Percentiles rank a stretch among this genome's conserved stretches.
Conservation (phyloP, 2,888 invertebrate genomes). For the Hirtodrosophila duncani region DNA sequence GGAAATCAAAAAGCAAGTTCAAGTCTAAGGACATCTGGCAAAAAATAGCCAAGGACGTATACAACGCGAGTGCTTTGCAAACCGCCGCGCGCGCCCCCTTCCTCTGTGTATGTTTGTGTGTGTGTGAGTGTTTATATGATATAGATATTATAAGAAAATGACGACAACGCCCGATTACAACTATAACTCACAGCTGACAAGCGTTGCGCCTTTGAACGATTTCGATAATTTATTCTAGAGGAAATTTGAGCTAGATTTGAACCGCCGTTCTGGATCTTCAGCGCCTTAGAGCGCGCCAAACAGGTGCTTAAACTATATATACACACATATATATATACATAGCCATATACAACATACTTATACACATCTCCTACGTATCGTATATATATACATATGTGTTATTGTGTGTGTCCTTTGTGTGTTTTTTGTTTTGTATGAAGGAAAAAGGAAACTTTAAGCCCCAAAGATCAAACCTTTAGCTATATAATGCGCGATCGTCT, state of each 20-base stretch:
- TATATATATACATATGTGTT: constrained; percentile 2
- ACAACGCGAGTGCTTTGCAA: constrained; percentile 1
- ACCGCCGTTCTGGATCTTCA: constrained; percentile 76
- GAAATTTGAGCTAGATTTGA: too few relatives aligned
- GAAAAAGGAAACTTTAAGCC: too few relatives aligned
- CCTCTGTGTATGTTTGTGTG: too few relatives aligned
- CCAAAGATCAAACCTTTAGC: background rate
- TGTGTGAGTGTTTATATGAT: constrained; percentile 18
- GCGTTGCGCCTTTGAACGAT: constrained; percentile 5
- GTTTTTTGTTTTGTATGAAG: constrained; percentile 26
- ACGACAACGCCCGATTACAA: constrained; percentile 37
- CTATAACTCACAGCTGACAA: constrained; percentile 15
- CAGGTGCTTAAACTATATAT: constrained; percentile 74
- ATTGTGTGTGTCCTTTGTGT: constrained; percentile 31
- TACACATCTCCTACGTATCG: background rate
- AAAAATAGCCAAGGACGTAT: constrained; percentile 25
- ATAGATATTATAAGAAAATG: constrained; percentile 37
- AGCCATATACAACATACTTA: background rate
- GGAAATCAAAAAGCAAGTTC: constrained; percentile 43
- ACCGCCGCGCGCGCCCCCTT: constrained; percentile 19
- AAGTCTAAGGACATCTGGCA: constrained; percentile 68
- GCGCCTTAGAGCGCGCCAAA: constrained; percentile 69
- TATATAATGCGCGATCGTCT: constrained; percentile 78
- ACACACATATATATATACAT: background rate
- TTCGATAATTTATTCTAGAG: too few relatives aligned